These are phyloP conservation scores for Rotaria macrura DNA, from an alignment of 2,888 invertebrate genomes.

Conservation along the genomic window DNA sequence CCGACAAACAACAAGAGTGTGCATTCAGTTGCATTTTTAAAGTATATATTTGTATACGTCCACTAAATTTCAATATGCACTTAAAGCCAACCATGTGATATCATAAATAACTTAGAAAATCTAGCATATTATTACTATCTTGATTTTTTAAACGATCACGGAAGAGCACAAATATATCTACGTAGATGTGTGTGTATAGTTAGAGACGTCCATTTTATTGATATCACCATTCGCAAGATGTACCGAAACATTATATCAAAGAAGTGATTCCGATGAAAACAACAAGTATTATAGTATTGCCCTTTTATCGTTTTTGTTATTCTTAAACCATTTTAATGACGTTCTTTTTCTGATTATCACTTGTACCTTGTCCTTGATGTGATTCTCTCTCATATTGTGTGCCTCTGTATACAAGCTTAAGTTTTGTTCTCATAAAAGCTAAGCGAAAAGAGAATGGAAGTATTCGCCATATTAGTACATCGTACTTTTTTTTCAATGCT, in stretches of 20 bases:
- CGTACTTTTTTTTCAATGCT: not conserved
- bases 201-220: no score
- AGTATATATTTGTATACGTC: not conserved
- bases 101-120: not conserved
- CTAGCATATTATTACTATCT: no score
- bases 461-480: not conserved
- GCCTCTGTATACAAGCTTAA: not conserved
- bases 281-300: not conserved
- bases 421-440: not conserved
- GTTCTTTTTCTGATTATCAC: not conserved
- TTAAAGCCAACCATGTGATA: not conserved
- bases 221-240: no score
- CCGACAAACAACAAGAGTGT: not conserved
- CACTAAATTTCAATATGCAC: not conserved
- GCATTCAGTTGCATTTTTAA: not conserved
- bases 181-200: no score
- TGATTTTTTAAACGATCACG: no score
- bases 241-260: no score
- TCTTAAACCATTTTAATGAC: not conserved
- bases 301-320: not conserved
- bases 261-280: no score
- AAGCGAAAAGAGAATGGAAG: not conserved
- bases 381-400: not conserved
- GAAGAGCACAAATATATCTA: no score
- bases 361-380: not conserved